Percentiles rank a stretch among this genome's conserved stretches.
phyloP scores from a whole-genome alignment of 2,113 vertebrate species.

The Sceloporus undulatus region DNA sequence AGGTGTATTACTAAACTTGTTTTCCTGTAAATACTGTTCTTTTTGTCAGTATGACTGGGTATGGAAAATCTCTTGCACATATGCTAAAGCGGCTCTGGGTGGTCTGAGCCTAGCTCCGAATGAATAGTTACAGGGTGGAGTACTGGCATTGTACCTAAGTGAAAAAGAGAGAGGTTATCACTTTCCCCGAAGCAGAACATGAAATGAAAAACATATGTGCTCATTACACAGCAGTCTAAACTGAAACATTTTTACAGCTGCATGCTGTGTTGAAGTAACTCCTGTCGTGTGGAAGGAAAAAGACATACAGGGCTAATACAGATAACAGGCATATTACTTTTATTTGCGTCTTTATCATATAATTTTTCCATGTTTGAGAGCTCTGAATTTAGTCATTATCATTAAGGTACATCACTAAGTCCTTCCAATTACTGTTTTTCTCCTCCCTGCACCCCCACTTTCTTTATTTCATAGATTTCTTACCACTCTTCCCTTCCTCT shows the following conservation, averaged over 20 bases:
- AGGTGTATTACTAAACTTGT: background rate
- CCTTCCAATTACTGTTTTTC: too few species aligned
- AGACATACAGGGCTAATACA: background rate
- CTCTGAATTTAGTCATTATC: background rate
- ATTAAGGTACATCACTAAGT: background rate
- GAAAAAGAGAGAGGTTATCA: background rate
- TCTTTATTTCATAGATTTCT: background rate
- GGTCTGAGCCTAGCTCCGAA: background rate
- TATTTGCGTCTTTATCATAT: background rate
- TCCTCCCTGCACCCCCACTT: background rate
- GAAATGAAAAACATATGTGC: background rate
- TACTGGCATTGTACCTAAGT: background rate
- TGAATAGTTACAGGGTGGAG: background rate
- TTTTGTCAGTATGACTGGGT: background rate
- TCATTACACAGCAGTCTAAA: background rate
- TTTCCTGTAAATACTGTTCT: too few species aligned
- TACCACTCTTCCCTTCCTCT: background rate
- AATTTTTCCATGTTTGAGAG: background rate
- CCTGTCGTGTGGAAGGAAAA: background rate
- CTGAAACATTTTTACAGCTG: background rate
- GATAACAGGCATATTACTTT: background rate
- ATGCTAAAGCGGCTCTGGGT: background rate
- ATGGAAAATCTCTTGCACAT: background rate
- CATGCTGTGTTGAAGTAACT: background rate
- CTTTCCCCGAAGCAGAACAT: background rate